Evolutionary conservation across 37 sponge, comb jelly and placozoan species (phyloP).

Genomic region (Sycon ciliatum): DNA sequence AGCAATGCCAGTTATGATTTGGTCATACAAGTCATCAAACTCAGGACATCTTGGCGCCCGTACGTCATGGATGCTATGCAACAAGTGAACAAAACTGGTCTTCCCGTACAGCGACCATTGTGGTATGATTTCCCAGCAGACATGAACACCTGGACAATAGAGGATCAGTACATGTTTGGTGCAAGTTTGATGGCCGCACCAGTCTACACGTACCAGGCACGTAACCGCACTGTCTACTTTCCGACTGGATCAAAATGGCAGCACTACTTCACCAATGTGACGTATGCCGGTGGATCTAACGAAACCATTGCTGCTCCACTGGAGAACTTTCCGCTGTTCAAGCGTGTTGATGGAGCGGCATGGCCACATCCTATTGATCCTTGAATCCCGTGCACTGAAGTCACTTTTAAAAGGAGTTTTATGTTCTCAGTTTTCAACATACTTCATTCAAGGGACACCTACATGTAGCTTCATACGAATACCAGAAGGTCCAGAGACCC

Average conservation of each 20-base stretch:
- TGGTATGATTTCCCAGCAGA: slow-evolving; percentile 9
- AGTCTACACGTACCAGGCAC: neutral
- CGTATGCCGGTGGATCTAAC: neutral
- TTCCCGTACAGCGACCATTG: neutral
- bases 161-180: neutral
- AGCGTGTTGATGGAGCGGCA: too few relatives aligned
- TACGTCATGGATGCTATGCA: neutral
- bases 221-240: neutral
- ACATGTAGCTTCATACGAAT: too few relatives aligned
- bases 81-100: neutral
- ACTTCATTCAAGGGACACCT: too few relatives aligned
- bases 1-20: neutral
- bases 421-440: too few relatives aligned
- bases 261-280: neutral
- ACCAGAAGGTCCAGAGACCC: too few relatives aligned
- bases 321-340: neutral
- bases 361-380: too few relatives aligned
- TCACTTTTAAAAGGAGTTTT: too few relatives aligned
- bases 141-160: neutral
- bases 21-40: neutral
- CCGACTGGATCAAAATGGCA: neutral
- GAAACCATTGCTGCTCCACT: neutral
- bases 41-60: neutral
- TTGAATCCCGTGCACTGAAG: too few relatives aligned
- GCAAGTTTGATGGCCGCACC: neutral